These are phyloP conservation scores for Sebastes paucispinis DNA, from an alignment of 2,797 vertebrate genomes.

Conservation along the genomic window DNA sequence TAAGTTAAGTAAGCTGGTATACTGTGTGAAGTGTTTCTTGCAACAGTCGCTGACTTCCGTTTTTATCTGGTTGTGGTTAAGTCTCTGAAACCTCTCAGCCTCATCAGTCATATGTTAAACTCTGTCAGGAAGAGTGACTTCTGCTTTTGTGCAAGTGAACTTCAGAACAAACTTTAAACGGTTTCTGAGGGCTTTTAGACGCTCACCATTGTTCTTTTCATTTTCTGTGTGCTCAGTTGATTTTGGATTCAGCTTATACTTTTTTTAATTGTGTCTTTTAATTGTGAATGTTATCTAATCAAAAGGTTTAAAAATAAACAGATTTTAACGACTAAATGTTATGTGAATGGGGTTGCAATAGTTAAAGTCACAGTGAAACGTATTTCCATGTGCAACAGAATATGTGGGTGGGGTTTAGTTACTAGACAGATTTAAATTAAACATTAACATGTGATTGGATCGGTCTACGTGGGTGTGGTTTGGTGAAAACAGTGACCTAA, in stretches of 20 bases:
- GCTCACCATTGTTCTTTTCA: not conserved
- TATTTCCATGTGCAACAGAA: not conserved
- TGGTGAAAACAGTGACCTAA: not conserved
- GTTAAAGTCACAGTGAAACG: not conserved
- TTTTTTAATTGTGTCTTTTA: not conserved
- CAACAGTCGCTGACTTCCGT: not conserved
- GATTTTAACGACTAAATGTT: not conserved
- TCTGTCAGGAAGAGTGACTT: constrained; percentile 1
- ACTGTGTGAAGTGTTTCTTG: not conserved
- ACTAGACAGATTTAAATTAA: not conserved
- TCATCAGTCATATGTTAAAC: too few relatives aligned
- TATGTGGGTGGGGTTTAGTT: not conserved
- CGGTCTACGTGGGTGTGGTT: not conserved
- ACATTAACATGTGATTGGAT: not conserved
- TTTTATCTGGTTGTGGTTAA: not conserved
- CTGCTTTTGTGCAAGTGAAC: not conserved
- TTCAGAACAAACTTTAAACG: not conserved
- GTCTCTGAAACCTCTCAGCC: not conserved
- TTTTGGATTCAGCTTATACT: not conserved
- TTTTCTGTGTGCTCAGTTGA: not conserved
- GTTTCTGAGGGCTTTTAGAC: not conserved
- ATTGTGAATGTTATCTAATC: not conserved
- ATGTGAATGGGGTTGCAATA: not conserved
- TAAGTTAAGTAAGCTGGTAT: not conserved
- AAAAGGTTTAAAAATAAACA: not conserved